A percentile compares a stretch with the other conserved stretches of the same genome.
phyloP scores from a whole-genome alignment of 2,797 vertebrate genomes.

The Syndactyla subalaris region DNA sequence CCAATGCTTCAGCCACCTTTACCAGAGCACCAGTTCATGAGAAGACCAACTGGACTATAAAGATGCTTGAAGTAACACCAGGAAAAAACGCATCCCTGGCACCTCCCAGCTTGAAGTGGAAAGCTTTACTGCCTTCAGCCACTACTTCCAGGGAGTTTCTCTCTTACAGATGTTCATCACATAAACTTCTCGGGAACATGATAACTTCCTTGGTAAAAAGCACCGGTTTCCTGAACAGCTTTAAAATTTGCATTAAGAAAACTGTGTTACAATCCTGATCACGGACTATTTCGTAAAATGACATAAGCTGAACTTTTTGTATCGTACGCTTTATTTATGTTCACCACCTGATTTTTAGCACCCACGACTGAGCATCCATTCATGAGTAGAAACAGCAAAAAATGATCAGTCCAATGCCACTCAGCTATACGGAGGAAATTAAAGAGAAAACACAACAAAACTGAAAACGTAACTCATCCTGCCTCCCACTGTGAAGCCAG shows the following conservation, averaged over 20 bases:
- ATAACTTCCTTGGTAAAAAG: neutral
- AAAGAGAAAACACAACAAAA: neutral
- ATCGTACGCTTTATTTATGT: neutral
- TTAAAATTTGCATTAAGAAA: neutral
- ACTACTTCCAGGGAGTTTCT: neutral
- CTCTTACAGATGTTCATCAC: neutral
- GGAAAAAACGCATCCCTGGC: accelerated
- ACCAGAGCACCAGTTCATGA: neutral
- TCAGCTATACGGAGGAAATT: accelerated
- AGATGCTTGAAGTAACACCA: neutral
- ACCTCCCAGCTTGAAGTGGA: neutral
- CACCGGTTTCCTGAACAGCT: neutral
- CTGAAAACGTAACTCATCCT: accelerated
- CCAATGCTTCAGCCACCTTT: neutral
- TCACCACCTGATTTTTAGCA: neutral
- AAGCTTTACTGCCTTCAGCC: neutral
- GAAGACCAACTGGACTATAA: neutral
- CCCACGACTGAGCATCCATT: neutral
- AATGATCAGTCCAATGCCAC: neutral
- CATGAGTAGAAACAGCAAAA: neutral
- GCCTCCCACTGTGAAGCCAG: neutral
- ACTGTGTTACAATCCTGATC: neutral
- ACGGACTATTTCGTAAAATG: neutral
- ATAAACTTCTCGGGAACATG: neutral
- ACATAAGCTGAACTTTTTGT: neutral